Conservation (phyloP, 2,113 vertebrate genomes). For the Corythoichthys haematopterus region DNA sequence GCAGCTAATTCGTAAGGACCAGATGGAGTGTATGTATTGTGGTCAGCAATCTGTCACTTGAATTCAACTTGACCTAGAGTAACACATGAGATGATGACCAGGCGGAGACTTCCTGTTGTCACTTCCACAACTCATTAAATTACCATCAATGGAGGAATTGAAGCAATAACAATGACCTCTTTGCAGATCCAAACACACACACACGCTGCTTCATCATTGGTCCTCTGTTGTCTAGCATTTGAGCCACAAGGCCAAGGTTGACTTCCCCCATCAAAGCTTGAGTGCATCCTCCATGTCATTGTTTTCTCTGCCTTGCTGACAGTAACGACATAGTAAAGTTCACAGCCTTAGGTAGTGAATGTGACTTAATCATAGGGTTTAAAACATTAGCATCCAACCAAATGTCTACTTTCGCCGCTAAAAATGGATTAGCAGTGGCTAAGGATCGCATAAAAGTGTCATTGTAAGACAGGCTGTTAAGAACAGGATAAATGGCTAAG, state of each 20-base stretch:
- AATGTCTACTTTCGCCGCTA: conserved; percentile 39
- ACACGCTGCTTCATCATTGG: not conserved
- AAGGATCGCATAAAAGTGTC: conserved; percentile 25
- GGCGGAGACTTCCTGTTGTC: conserved; percentile 22
- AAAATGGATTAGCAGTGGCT: conserved; percentile 45
- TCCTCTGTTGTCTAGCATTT: conserved; percentile 3
- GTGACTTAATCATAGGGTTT: conserved; percentile 30
- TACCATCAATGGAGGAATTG: conserved; percentile 24
- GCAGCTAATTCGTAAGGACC: not conserved
- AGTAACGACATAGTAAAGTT: conserved; percentile 19
- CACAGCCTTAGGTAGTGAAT: conserved; percentile 24
- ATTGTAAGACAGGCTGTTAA: conserved; percentile 28
- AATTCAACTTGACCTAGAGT: conserved; percentile 27
- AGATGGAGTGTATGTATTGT: not conserved
- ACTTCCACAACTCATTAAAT: conserved; percentile 16
- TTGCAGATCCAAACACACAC: conserved; percentile 12
- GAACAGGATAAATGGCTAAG: conserved; percentile 10
- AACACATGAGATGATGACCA: conserved; percentile 6
- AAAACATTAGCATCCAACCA: conserved; percentile 57
- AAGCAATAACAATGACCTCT: conserved; percentile 5
- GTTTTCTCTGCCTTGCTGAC: conserved; percentile 24
- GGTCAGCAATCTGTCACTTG: not conserved
- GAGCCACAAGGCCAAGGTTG: conserved; percentile 16
- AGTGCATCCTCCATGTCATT: conserved; percentile 14
- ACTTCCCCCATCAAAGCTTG: conserved; percentile 7